A percentile compares a stretch with the other conserved stretches of the same genome.
phyloP scores from a whole-genome alignment of 2,113 vertebrate species.

The Callionymus lyra region DNA sequence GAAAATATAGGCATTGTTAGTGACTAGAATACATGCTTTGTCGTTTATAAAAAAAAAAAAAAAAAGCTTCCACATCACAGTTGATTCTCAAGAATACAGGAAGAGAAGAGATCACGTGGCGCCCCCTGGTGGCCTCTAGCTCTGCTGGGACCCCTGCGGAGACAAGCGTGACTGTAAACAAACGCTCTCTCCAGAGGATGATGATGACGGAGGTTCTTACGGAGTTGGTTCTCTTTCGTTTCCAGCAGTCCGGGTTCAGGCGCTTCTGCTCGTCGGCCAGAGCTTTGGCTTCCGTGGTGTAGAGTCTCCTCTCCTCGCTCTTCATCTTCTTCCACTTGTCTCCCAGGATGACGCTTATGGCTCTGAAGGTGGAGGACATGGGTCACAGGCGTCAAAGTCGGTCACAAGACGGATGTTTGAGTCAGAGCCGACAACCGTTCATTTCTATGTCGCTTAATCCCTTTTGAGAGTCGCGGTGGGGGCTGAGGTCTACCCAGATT shows the following conservation, averaged over 20 bases:
- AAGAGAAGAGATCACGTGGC: constrained; percentile 38
- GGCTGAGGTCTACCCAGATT: too few species aligned
- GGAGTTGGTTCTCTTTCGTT: constrained; percentile 98
- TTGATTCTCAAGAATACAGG: constrained; percentile 52
- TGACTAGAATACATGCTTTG: constrained; percentile 63
- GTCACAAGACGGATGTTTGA: too few species aligned
- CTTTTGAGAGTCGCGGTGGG: too few species aligned
- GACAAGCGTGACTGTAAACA: neutral
- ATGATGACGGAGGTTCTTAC: constrained; percentile 56
- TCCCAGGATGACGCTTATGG: constrained; percentile 98
- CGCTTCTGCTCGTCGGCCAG: constrained; percentile 97
- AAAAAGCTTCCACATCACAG: constrained; percentile 63
- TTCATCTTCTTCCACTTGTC: constrained; percentile 99
- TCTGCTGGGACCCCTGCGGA: constrained; percentile 87
- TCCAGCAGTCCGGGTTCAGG: constrained; percentile 98
- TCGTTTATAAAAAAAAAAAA: constrained; percentile 54
- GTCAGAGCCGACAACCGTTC: too few species aligned
- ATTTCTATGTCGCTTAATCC: too few species aligned
- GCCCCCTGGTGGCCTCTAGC: constrained; percentile 57
- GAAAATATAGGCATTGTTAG: constrained; percentile 71
- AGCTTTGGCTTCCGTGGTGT: constrained; percentile 96
- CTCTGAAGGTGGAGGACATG: constrained; percentile 65
- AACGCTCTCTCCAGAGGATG: too few species aligned
- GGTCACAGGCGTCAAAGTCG: too few species aligned
- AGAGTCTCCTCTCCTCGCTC: constrained; percentile 91